Evolutionary conservation across 2,888 invertebrate genomes (phyloP), one percentile per base, ranked within the genome.

Genomic region (Furcula furcula): DNA sequence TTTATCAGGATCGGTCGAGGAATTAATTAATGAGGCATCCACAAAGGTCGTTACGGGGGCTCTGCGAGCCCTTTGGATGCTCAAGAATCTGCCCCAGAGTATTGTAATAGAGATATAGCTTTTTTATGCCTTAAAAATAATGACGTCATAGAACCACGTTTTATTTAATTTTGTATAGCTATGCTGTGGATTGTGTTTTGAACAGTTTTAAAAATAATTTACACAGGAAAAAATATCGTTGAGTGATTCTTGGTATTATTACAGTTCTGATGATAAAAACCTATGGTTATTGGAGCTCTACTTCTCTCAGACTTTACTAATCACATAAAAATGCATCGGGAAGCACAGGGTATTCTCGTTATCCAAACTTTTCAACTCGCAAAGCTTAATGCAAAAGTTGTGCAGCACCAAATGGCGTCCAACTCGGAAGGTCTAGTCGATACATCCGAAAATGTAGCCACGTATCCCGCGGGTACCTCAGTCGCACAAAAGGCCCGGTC

Each of bases 21-120:
- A 76, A 76, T 76, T 78, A 78, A 77, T 78, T 77, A 76, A 73
- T 76, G 72, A 64, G 63, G 58, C 62, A 55, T 58, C 65, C 58
- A 61, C 58, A 63, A 63, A 64, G 67, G 63, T 62, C 64, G 71
- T 66, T 69, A 55, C 46, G 53, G 50, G 46, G 53, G 48, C 40
- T 42, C 46, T 46, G 41, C 46, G n/a, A 59, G 55, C 55, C 61
- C 55, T 64, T 55, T 52, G 48, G 51, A 46, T 43, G 51, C 45
- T 42, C 25, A 57, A 55, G 46, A 61, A 66, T 63, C 55, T 34
- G 51, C 59, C 56, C 63, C 36, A 40, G 67, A 61, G 67, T 29
- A 40, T 56, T 57, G 64, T 68, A 55, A 56, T 46, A 38, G 29
- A 51, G 55, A 58, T 63, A 64, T 53, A 53, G 49, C 49, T 50